Evolutionary conservation across 1,140 invertebrate genomes (phyloP), one percentile per base, ranked within the genome.

Genomic region (Hycleus phaleratus): DNA sequence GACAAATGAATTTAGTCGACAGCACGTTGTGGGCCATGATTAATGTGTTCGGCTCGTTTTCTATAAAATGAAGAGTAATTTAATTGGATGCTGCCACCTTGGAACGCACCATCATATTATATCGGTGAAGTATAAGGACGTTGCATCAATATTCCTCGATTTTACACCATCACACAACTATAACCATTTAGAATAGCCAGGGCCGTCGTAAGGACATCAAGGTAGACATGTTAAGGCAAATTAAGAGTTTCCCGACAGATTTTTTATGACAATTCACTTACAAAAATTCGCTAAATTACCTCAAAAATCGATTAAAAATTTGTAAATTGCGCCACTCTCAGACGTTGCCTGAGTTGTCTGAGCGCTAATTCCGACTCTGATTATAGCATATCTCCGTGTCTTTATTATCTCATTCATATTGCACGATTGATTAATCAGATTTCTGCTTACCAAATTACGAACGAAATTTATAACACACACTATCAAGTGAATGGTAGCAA

Each of bases 1-100:
- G 61, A 62, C 61, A 62, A 62, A 62, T 62, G 61, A 62, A 62
- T 62, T 59, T 56, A 62, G 61, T 56, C 51, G 61, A 62, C 61
- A 59, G 61, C 58, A 26, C 42, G 50, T 46, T 46, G 26, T 8
- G 26, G 58, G 58, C 50, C 49, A 58, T 62, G 61, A 62, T 62
- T 62, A 62, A 62, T 62, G 61, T 47, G 45, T 59, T 44, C 45
- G 49, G 51, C 53, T 56, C 45, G 51, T 62, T 62, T 54, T 62
- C 58, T 62, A 59, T 62, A 62, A 62, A 62, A 59, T 59, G 52
- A 51, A 56, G 57, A 62, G 61, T 59, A 56, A 62, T 62, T 59
- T 62, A 62, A 62, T 62, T 62, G 61, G 61, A 55, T 46, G 51
- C 51, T 53, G 51, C 51, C 51, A 53, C 51, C 43, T 53, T 53